Conservation (phyloP, 2,113 vertebrate genomes). For the Desmodus rotundus region DNA sequence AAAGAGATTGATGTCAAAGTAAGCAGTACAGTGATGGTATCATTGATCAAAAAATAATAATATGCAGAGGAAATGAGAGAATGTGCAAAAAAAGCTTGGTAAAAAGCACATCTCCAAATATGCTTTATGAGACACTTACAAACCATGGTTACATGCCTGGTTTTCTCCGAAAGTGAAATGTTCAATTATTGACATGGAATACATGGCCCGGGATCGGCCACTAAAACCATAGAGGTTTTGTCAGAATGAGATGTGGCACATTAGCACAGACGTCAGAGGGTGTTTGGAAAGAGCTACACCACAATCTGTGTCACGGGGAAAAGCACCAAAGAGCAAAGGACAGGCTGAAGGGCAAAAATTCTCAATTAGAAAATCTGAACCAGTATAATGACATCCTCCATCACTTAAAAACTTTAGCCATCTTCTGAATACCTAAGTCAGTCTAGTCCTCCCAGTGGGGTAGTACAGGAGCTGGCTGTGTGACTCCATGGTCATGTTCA, state of each 20-base stretch:
- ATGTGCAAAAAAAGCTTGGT: conserved; percentile 73
- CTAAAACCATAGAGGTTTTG: conserved; percentile 73
- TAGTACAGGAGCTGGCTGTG: not conserved
- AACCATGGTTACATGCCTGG: conserved; percentile 71
- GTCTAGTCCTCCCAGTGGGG: not conserved
- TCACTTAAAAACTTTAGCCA: not conserved
- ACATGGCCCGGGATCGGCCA: conserved; percentile 61
- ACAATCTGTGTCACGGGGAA: not conserved
- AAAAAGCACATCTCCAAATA: conserved; percentile 72
- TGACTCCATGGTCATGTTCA: not conserved
- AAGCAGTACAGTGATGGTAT: conserved; percentile 1
- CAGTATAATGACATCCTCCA: not conserved
- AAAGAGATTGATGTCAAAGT: conserved; percentile 68
- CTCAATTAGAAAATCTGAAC: not conserved
- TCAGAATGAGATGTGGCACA: conserved; percentile 67
- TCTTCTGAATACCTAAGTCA: not conserved
- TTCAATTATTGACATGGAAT: conserved; percentile 74
- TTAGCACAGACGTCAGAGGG: conserved; percentile 47
- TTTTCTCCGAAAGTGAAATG: conserved; percentile 72
- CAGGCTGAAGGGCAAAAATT: not conserved
- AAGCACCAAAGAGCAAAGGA: not conserved
- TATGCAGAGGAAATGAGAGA: conserved; percentile 76
- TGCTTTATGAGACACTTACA: conserved; percentile 69
- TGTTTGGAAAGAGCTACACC: conserved; percentile 47
- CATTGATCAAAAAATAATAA: conserved; percentile 61